These are phyloP conservation scores for Sweltsa coloradensis DNA, from an alignment of 1,140 invertebrate genomes.

Conservation along the genomic window DNA sequence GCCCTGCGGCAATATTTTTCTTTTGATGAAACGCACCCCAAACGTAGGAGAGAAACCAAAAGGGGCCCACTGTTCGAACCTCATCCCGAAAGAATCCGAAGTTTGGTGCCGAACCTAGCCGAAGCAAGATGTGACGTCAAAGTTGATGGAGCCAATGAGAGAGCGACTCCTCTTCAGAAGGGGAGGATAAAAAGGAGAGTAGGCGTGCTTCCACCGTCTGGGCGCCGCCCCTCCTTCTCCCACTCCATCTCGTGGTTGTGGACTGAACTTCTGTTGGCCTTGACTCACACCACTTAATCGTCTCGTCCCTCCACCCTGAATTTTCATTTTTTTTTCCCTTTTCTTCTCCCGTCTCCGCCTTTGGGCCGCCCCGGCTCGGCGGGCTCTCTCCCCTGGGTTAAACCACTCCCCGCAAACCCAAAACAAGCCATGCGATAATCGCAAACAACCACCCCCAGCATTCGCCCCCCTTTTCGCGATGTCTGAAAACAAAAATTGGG, in stretches of 20 bases:
- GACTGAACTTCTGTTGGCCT: slow-evolving; percentile 9
- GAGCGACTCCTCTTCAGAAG: slow-evolving; percentile 4
- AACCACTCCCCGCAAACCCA: no score
- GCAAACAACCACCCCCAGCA: no score
- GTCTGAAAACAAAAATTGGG: no score
- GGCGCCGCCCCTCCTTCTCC: not conserved
- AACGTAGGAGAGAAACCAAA: no score
- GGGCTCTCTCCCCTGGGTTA: no score
- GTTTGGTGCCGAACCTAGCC: not conserved
- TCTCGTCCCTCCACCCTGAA: not conserved
- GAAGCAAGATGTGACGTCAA: slow-evolving; percentile 8
- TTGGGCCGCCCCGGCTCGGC: no score
- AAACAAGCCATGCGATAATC: no score
- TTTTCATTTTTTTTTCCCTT: slow-evolving; percentile 3
- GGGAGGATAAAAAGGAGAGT: slow-evolving; percentile 3
- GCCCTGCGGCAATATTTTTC: no score
- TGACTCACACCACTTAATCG: slow-evolving; percentile 3
- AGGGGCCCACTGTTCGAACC: no score
- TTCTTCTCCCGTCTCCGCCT: not conserved
- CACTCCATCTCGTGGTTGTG: slow-evolving; percentile 3
- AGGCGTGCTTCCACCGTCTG: slow-evolving; percentile 7
- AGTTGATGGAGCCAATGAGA: slow-evolving; percentile 1
- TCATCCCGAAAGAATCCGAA: no score
- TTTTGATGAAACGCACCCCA: no score
- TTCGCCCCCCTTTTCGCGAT: no score